Conservation (phyloP, 1,140 invertebrate species). For the Cherax destructor region DNA sequence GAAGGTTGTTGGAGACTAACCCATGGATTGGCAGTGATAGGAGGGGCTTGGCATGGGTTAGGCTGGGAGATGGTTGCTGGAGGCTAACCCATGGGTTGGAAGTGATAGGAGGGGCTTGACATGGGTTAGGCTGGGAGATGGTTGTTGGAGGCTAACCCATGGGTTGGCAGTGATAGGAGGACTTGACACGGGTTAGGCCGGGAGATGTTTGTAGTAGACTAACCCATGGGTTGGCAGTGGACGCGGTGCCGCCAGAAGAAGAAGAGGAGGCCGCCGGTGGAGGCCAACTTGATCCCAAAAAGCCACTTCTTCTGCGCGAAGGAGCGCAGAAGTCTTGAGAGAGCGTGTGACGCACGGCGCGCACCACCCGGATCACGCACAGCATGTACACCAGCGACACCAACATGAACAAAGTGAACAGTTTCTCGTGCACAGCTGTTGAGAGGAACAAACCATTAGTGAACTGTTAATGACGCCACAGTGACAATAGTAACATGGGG, state of each 20-base stretch:
- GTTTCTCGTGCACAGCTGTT: slow-evolving; percentile 74
- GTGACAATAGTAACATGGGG: too few species aligned
- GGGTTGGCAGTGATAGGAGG: neutral
- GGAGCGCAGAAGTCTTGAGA: slow-evolving; percentile 76
- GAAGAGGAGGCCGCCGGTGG: slow-evolving; percentile 87
- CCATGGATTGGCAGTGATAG: too few species aligned
- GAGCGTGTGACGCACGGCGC: slow-evolving; percentile 75
- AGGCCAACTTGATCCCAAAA: slow-evolving; percentile 84
- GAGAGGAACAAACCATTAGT: neutral
- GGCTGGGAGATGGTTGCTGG: too few species aligned
- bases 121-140: neutral
- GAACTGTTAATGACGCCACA: too few species aligned
- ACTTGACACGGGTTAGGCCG: neutral
- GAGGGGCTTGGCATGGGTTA: too few species aligned
- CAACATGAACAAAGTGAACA: slow-evolving; percentile 94
- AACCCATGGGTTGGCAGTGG: slow-evolving; percentile 91
- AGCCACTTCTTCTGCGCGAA: slow-evolving; percentile 84
- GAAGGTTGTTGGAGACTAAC: too few species aligned
- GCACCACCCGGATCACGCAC: slow-evolving; percentile 79
- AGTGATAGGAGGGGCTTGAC: too few species aligned
- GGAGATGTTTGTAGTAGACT: slow-evolving; percentile 72
- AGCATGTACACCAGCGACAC: slow-evolving; percentile 91
- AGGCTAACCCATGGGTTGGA: too few species aligned
- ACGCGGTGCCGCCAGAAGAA: slow-evolving; percentile 92
- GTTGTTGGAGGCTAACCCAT: neutral